Conservation (phyloP, 2,113 vertebrate species). For the Tragelaphus strepsiceros region DNA sequence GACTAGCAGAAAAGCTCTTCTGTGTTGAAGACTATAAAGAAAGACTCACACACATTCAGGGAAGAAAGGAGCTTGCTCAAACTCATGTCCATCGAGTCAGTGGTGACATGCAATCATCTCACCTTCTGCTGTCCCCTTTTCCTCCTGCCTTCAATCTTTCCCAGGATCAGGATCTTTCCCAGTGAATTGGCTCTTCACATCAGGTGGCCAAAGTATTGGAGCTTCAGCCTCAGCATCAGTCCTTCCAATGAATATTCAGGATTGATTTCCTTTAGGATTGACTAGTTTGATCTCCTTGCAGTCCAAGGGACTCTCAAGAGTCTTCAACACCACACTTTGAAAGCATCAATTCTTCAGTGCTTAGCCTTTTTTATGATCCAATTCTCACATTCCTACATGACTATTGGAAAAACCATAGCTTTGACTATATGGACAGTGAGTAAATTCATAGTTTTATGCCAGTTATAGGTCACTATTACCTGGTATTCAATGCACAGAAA, state of each 20-base stretch:
- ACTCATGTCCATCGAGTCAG: background rate
- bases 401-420: background rate
- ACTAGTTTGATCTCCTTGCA: background rate
- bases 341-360: background rate
- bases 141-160: background rate
- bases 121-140: background rate
- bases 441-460: background rate
- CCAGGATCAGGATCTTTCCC: background rate
- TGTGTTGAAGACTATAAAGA: background rate
- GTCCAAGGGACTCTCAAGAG: background rate
- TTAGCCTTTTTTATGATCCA: background rate
- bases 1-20: background rate
- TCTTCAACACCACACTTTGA: background rate
- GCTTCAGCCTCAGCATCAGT: background rate
- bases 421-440: background rate
- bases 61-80: background rate
- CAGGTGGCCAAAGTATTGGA: background rate
- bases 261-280: background rate
- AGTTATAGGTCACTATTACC: background rate
- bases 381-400: background rate
- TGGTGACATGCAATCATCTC: background rate
- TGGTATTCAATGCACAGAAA: background rate
- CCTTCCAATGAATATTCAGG: background rate
- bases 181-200: background rate
- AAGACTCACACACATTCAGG: background rate